Evolutionary conservation across 2,113 vertebrate species (phyloP).

Genomic region (Eptatretus burgeri): DNA sequence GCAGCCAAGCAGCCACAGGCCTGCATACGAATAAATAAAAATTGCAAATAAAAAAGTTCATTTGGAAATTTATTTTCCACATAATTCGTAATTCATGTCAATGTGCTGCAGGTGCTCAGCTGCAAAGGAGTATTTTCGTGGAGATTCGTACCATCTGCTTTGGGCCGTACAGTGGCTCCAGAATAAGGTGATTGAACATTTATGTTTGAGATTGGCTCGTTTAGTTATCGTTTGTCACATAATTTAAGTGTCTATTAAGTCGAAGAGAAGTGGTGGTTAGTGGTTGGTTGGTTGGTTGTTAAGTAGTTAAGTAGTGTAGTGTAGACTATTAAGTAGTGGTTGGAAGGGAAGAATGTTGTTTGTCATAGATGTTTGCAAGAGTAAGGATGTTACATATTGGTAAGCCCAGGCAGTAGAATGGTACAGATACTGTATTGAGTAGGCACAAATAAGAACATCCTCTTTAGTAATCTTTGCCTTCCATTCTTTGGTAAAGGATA

Average conservation of each 20-base stretch:
- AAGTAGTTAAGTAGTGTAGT: too few species aligned
- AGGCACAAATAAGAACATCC: too few species aligned
- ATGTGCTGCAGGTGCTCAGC: constrained; percentile 41
- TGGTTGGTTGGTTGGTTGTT: too few species aligned
- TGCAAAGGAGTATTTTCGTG: constrained; percentile 95
- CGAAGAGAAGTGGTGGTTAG: not conserved
- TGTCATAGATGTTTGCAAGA: not conserved
- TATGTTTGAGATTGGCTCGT: too few species aligned
- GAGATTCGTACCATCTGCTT: constrained; percentile 83
- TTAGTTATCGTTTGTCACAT: constrained; percentile 1
- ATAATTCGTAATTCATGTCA: too few species aligned
- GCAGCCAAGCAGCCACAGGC: too few species aligned
- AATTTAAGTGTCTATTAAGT: not conserved
- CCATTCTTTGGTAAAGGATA: too few species aligned
- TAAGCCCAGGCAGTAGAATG: not conserved
- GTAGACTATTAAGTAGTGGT: too few species aligned
- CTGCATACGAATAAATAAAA: too few species aligned
- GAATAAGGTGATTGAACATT: constrained; percentile 34
- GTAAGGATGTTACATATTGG: not conserved
- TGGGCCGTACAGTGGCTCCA: constrained; percentile 98
- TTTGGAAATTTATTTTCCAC: too few species aligned
- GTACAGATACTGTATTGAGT: not conserved
- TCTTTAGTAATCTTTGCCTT: too few species aligned
- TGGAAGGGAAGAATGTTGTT: not conserved
- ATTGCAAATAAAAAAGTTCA: too few species aligned